These are phyloP conservation scores for Neodiprion fabricii DNA, from an alignment of 1,140 invertebrate species.

Conservation along the genomic window DNA sequence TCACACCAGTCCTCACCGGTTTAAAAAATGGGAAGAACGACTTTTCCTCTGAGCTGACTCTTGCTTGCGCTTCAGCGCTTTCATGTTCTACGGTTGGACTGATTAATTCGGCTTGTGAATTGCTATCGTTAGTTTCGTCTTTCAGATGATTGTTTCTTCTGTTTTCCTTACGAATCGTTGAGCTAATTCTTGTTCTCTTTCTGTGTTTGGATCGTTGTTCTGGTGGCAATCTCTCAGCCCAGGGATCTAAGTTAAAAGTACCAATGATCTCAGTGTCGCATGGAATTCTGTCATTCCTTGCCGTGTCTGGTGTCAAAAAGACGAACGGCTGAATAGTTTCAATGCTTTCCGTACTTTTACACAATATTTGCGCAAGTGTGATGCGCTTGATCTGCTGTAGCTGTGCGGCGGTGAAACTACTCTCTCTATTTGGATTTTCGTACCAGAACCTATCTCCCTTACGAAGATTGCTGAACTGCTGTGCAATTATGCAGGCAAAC, in stretches of 20 bases:
- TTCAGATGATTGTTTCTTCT: conserved; percentile 11
- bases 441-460: conserved; percentile 95
- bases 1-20: conserved; percentile 44
- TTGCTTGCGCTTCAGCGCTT: background rate
- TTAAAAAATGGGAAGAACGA: conserved; percentile 8
- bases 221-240: conserved; percentile 59
- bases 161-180: conserved; percentile 1
- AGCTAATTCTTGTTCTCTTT: background rate
- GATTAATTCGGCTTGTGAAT: conserved; percentile 11
- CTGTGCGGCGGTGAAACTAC: conserved; percentile 82
- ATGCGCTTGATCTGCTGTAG: conserved; percentile 83
- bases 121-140: conserved; percentile 16
- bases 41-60: background rate
- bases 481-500: conserved; percentile 94
- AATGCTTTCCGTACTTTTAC: conserved; percentile 79
- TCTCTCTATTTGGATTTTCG: conserved; percentile 78
- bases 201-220: conserved; percentile 8
- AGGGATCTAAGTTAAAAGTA: conserved; percentile 71
- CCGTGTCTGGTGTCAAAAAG: conserved; percentile 71
- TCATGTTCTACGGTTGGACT: background rate
- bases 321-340: conserved; percentile 78
- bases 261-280: conserved; percentile 74
- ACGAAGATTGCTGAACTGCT: conserved; percentile 87
- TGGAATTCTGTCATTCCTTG: conserved; percentile 70
- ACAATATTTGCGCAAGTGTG: conserved; percentile 84